Evolutionary conservation across 2,888 invertebrate species (phyloP), one percentile per base, ranked within the genome.

Genomic region (Brenthis daphne): DNA sequence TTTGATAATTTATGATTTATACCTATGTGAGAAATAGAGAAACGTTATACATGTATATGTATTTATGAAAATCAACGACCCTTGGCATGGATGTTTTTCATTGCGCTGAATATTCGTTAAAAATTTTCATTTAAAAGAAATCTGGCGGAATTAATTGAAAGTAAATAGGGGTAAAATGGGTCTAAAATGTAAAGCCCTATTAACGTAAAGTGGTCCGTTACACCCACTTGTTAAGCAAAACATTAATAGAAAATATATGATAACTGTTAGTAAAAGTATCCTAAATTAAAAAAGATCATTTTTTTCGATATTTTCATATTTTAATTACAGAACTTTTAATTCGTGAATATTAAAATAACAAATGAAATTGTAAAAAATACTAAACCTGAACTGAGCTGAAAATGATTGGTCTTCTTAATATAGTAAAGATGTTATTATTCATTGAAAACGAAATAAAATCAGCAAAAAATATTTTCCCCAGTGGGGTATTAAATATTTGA

Each of bases 401-500:
- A 29, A 29, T 29, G 4, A 24, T 47, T 60, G 29, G 48, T n/a
- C 50, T n/a, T n/a, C 47, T 60, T 33, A 37, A 33, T 53, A 16
- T 16, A 8, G 20, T 51, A 51, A 12, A 63, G 20, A 51, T 51
- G 4, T n/a, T n/a, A 16, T 12, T 63, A 37, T 63, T 53, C 14
- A 20, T 53, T 47, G n/a, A 6, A 4, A 48, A 29, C 24, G 20
- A 54, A 51, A 67, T 24, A n/a, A 6, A 24, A 12, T 50, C 6
- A 11, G 16, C 11, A 20, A 12, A 48, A 56, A 55, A 55, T 61
- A 50, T 57, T 51, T 53, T 63, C 57, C 68, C 24, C 47, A 24
- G 37, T 43, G 11, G 11, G 29, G 37, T 11, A 11, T 51, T 53
- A 68, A 68, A 61, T 68, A 57, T 57, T 67, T 70, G 16, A 20